These are phyloP conservation scores for Tridacna crocea DNA, from an alignment of 2,888 invertebrate genomes.

Conservation along the genomic window DNA sequence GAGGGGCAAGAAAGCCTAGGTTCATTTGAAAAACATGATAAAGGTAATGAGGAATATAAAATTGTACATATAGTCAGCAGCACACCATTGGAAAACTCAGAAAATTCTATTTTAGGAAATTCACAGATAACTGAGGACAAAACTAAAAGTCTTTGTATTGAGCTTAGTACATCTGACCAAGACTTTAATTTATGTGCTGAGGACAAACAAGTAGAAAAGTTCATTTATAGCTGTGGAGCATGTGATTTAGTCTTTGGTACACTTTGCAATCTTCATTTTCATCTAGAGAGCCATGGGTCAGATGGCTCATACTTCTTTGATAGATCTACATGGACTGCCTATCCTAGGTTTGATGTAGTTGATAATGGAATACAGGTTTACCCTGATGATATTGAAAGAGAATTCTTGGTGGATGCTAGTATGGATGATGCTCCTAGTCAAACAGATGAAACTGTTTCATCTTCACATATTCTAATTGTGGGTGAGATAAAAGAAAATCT, in stretches of 20 bases:
- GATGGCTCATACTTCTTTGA: slow-evolving; percentile 8
- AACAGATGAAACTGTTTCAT: background rate
- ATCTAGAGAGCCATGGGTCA: slow-evolving; percentile 3
- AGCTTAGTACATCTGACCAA: background rate
- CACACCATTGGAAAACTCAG: background rate
- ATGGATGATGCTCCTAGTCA: background rate
- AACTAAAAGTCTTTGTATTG: background rate
- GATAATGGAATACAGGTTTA: background rate
- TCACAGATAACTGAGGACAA: background rate
- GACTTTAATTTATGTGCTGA: background rate
- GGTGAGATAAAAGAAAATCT: background rate
- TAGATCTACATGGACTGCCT: slow-evolving; percentile 1
- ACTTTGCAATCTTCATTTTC: slow-evolving; percentile 7
- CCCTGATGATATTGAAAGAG: background rate
- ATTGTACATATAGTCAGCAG: background rate
- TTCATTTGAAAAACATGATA: background rate
- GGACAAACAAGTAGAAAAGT: background rate
- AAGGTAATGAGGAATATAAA: too few relatives aligned
- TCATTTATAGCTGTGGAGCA: slow-evolving; percentile 15
- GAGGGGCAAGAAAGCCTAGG: background rate
- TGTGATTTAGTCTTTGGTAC: slow-evolving; percentile 15
- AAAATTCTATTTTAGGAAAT: background rate
- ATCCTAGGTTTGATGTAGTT: slow-evolving; percentile 10
- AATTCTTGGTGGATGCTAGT: background rate
- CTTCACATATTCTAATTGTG: background rate